Percentiles rank a stretch among this genome's conserved stretches.
Evolutionary conservation across 2,797 vertebrate genomes (phyloP).

Genomic region (Coluber constrictor): DNA sequence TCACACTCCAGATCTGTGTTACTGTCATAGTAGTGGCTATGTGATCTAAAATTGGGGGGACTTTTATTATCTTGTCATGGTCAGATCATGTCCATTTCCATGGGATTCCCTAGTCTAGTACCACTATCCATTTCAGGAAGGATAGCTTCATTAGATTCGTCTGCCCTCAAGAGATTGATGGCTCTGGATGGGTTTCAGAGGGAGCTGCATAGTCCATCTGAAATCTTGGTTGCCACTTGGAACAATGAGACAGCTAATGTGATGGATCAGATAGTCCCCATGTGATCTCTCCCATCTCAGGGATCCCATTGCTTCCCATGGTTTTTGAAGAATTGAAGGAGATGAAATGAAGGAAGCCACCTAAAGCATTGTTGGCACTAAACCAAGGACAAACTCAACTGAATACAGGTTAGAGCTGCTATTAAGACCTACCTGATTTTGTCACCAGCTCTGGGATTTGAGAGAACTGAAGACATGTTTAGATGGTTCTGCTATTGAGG

Average conservation of each 20-base stretch:
- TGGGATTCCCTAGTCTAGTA: not conserved
- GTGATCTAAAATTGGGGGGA: not conserved
- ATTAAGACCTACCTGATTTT: not conserved
- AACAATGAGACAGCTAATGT: not conserved
- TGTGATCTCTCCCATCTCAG: not conserved
- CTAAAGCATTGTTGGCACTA: not conserved
- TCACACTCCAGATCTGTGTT: not conserved
- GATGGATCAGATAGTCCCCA: not conserved
- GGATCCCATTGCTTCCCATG: not conserved
- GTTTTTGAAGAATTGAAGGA: not conserved
- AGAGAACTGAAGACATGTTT: not conserved
- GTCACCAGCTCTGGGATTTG: not conserved
- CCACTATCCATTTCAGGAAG: not conserved
- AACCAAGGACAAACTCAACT: not conserved
- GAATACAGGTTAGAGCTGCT: not conserved
- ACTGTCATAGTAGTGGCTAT: not conserved
- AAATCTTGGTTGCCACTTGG: not conserved
- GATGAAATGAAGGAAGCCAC: not conserved
- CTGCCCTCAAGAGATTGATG: not conserved
- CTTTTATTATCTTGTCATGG: not conserved
- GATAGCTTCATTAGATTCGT: not conserved
- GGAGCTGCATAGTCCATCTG: not conserved
- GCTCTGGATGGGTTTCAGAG: not conserved
- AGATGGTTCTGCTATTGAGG: too few relatives aligned
- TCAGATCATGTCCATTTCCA: not conserved